Percentiles rank a stretch among this genome's conserved stretches.
Conservation (phyloP, 1,140 invertebrate genomes). For the Euwallacea similis region DNA sequence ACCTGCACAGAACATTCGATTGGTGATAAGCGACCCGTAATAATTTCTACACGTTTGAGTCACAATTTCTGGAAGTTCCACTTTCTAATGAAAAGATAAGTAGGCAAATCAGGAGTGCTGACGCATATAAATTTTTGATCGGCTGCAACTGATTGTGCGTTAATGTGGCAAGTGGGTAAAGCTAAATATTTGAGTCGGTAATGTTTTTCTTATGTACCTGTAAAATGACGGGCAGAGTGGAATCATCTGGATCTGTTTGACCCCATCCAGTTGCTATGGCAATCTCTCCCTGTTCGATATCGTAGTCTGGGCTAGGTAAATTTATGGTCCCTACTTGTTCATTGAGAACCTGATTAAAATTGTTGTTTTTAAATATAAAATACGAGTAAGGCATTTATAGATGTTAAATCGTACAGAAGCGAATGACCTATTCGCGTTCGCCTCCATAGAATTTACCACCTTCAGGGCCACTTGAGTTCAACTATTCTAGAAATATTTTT, state of each 20-base stretch:
- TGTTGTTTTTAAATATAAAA: background rate
- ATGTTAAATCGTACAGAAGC: no score
- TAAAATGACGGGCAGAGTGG: constrained; percentile 23
- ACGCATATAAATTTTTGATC: background rate
- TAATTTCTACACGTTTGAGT: constrained; percentile 25
- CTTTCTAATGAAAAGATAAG: constrained; percentile 16
- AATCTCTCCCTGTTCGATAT: constrained; percentile 19
- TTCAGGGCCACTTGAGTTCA: no score
- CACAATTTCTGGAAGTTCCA: constrained; percentile 24
- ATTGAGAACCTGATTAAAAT: constrained; percentile 22
- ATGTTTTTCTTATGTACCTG: constrained; percentile 14
- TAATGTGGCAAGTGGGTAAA: background rate
- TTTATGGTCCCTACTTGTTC: constrained; percentile 7
- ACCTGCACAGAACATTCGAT: constrained; percentile 55
- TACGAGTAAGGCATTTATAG: no score
- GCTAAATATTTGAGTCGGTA: background rate
- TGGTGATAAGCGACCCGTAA: constrained; percentile 36
- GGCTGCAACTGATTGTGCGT: background rate
- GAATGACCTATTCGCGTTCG: background rate
- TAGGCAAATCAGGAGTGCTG: background rate
- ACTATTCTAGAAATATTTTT: no score
- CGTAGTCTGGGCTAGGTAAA: constrained; percentile 17
- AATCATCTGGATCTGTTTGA: constrained; percentile 31
- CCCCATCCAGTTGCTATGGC: constrained; percentile 34
- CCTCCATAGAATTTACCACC: background rate